Conservation (phyloP, 2,113 vertebrate genomes). For the Antidorcas marsupialis region DNA sequence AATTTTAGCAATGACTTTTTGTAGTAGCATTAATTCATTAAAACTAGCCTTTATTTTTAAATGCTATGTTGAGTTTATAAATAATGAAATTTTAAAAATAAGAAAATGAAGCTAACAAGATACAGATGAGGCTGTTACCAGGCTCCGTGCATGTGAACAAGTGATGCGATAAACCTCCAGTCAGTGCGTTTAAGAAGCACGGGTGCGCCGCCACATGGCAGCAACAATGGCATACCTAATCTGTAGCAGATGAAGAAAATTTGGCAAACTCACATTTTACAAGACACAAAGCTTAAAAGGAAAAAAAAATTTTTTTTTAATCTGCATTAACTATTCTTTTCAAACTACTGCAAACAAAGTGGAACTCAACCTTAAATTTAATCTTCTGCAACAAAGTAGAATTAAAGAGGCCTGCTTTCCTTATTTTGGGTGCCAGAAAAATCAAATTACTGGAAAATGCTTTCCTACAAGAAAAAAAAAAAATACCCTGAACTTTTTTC, state of each 20-base stretch:
- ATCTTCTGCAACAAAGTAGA: conserved; percentile 65
- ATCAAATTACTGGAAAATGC: conserved; percentile 69
- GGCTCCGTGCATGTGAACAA: conserved; percentile 88
- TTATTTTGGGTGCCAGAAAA: conserved; percentile 72
- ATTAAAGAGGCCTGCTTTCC: conserved; percentile 37
- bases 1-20: conserved; percentile 60
- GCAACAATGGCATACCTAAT: conserved; percentile 74
- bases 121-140: conserved; percentile 89
- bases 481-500: background rate
- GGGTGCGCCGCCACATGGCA: conserved; percentile 79
- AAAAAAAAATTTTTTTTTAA: conserved; percentile 57
- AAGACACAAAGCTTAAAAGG: conserved; percentile 80
- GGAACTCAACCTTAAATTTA: conserved; percentile 75
- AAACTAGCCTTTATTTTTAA: conserved; percentile 67
- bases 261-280: conserved; percentile 87
- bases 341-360: conserved; percentile 59
- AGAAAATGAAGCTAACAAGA: conserved; percentile 77
- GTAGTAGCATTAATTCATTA: conserved; percentile 62
- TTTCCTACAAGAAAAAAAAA: background rate
- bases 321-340: conserved; percentile 71
- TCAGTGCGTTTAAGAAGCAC: conserved; percentile 87
- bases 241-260: conserved; percentile 91
- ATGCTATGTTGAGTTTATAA: conserved; percentile 70
- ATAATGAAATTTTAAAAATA: conserved; percentile 64
- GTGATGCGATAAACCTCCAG: conserved; percentile 81